Base-by-base conservation (phyloP, 2,113 vertebrate species). In the Menidia beryllina region DNA sequence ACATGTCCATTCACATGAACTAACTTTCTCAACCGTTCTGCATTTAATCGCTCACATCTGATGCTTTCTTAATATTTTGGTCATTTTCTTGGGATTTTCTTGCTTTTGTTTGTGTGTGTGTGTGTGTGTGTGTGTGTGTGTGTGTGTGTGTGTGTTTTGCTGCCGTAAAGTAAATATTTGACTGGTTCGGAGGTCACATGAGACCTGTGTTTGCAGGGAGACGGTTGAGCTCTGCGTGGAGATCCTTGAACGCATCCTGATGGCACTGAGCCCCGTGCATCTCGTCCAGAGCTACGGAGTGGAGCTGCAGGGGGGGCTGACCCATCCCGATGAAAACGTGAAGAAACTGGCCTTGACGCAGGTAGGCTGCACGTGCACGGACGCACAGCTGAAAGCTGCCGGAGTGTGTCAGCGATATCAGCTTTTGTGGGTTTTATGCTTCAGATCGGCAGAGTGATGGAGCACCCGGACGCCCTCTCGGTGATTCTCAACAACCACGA, bases 361-460 rank as follows among this genome's bases (percentile, higher is more conserved):
- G 95, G 97, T 99, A 88, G 21, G 73, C 13, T 20, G 7, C 23
- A 45, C 0, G n/a, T 19, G 19, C 13, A 36, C 23, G 10, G 30
- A 17, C 1, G 12, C 3, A 25, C 3, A 19, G 51, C 39, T 20
- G 14, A 56, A 4, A 36, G 12, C 5, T 24, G 1, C 24, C n/a
- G n/a, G 17, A 45, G 7, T 13, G 14, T 39, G 38, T 39, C 30
- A 30, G 49, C 13, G 2, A 17, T 26, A 14, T 51, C 13, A n/a
- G 1, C 2, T n/a, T 23, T 30, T n/a, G 0, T 3, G 17, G 27
- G 55, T 17, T 67, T 2, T 55, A 21, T 52, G 19, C 50, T 34
- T 54, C 64, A 99, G 98, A 91, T 98, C 60, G 94, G 94, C 49
- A 94, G 96, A 82, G 94, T 96, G 72, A 91, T 96, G 63, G 94